Percentiles rank a stretch among this genome's conserved stretches.
Evolutionary conservation across 2,797 vertebrate species (phyloP).

Genomic region (Alosa sapidissima): DNA sequence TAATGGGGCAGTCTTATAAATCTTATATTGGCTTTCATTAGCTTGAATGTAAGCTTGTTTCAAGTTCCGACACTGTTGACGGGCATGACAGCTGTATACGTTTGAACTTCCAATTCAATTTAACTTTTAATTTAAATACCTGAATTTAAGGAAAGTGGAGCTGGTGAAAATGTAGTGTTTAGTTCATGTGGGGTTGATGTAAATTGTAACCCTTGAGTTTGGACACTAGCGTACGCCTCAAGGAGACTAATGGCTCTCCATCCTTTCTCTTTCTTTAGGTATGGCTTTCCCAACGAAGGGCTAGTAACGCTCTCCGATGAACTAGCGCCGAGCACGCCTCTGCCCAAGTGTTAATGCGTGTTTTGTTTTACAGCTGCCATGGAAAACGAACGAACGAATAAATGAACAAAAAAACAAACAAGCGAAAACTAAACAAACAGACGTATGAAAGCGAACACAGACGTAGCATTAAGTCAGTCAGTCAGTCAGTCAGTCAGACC

Average conservation of each 20-base stretch:
- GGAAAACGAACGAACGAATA: slow-evolving; percentile 50
- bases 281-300: slow-evolving; percentile 99
- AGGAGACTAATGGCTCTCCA: slow-evolving; percentile 76
- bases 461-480: slow-evolving; percentile 83
- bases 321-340: slow-evolving; percentile 80
- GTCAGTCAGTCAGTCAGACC: slow-evolving; percentile 70
- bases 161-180: background rate
- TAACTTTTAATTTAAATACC: background rate
- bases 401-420: slow-evolving; percentile 34
- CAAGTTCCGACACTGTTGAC: background rate
- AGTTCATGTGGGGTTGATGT: background rate
- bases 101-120: background rate
- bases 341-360: slow-evolving; percentile 83
- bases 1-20: background rate
- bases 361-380: slow-evolving; percentile 84
- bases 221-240: background rate
- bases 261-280: slow-evolving; percentile 98
- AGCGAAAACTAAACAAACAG: slow-evolving; percentile 45
- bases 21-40: background rate
- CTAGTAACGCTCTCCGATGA: slow-evolving; percentile 87
- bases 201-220: background rate
- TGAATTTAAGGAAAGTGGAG: background rate
- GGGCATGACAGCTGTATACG: background rate
- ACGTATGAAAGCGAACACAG: slow-evolving; percentile 63
- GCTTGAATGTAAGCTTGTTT: too few relatives aligned